A percentile compares a stretch with the other conserved stretches of the same genome.
Evolutionary conservation across 2,113 vertebrate species (phyloP).

Genomic region (Seriola quinqueradiata): DNA sequence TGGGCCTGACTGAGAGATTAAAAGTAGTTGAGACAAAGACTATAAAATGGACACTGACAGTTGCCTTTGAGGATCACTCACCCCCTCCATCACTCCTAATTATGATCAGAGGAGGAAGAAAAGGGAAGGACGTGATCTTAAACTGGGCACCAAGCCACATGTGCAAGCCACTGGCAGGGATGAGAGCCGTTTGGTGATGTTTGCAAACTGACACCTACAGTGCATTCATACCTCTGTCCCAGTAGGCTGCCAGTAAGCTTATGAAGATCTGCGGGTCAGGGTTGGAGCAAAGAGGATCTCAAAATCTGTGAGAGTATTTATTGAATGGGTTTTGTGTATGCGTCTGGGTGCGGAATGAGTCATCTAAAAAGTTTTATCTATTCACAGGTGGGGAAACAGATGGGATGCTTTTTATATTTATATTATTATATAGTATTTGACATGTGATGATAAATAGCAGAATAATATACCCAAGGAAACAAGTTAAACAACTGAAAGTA

Average conservation of each 20-base stretch:
- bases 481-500: constrained; percentile 3
- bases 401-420: constrained; percentile 13
- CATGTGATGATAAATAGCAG: constrained; percentile 17
- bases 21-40: constrained; percentile 39
- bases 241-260: constrained; percentile 3
- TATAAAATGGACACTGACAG: constrained; percentile 44
- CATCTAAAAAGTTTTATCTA: constrained; percentile 9
- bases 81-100: constrained; percentile 54
- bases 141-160: constrained; percentile 65
- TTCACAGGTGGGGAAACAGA: constrained; percentile 22
- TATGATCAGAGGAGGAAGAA: constrained; percentile 54
- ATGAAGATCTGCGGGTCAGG: neutral
- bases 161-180: constrained; percentile 57
- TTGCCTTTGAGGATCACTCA: constrained; percentile 58
- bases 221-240: constrained; percentile 18
- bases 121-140: constrained; percentile 57
- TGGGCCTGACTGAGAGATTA: constrained; percentile 22
- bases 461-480: neutral
- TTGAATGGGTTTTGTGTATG: neutral
- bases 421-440: constrained; percentile 1
- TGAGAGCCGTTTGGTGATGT: constrained; percentile 30
- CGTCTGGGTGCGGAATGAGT: constrained; percentile 10
- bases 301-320: neutral
- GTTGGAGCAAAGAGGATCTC: neutral
- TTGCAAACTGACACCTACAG: constrained; percentile 47